Percentiles rank a stretch among this genome's conserved stretches.
phyloP scores from a whole-genome alignment of 2,797 vertebrate genomes.

The Acanthurus tractus region DNA sequence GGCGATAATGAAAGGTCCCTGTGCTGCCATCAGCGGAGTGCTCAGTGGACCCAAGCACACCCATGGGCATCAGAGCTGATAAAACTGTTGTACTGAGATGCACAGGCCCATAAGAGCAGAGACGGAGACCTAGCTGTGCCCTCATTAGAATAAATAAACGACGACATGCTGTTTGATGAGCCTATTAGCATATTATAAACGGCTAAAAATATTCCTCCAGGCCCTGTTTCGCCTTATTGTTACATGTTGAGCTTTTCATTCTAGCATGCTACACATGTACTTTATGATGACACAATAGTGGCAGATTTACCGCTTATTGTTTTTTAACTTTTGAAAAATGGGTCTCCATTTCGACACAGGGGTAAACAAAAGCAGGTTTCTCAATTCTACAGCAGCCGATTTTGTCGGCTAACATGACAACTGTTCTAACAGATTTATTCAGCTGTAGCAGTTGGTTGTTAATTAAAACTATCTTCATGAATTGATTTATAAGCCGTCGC shows the following conservation, averaged over 20 bases:
- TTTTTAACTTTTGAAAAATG: background rate
- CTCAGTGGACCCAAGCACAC: constrained; percentile 51
- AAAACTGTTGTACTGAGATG: constrained; percentile 18
- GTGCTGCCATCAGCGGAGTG: constrained; percentile 48
- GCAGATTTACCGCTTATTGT: background rate
- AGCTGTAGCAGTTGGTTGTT: background rate
- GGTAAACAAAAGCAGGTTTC: background rate
- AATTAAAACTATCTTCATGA: background rate
- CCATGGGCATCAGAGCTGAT: constrained; percentile 39
- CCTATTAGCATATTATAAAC: background rate
- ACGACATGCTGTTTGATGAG: constrained; percentile 11
- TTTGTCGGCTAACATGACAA: background rate
- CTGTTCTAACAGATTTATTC: background rate
- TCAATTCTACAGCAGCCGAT: background rate
- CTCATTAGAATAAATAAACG: constrained; percentile 32
- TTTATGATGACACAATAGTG: background rate
- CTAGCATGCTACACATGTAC: background rate
- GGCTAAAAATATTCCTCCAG: background rate
- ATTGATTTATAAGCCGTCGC: background rate
- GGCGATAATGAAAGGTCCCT: constrained; percentile 62
- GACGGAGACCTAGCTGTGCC: constrained; percentile 8
- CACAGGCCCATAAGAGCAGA: constrained; percentile 22
- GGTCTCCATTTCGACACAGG: background rate
- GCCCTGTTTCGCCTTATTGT: background rate
- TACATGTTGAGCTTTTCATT: background rate